Conservation (phyloP, 2,888 invertebrate species). For the Meganola albula region DNA sequence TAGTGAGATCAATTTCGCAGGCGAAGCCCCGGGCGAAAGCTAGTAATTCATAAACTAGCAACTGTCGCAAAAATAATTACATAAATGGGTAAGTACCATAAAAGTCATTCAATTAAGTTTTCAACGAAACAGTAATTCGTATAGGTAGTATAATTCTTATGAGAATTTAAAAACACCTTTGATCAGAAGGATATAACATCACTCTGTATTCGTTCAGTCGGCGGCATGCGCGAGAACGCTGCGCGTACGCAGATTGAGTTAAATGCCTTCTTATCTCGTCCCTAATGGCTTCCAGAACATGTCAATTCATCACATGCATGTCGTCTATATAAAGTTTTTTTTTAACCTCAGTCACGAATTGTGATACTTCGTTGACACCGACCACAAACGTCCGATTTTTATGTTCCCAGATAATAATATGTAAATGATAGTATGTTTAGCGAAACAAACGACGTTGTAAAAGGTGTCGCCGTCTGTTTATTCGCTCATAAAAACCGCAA, state of each 20-base stretch:
- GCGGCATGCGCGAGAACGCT: constrained; percentile 13
- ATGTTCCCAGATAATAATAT: constrained; percentile 42
- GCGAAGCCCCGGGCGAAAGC: too few relatives aligned
- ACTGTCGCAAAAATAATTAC: too few relatives aligned
- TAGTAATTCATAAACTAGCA: too few relatives aligned
- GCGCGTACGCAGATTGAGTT: constrained; percentile 60
- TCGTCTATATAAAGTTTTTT: constrained; percentile 48
- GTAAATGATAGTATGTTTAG: constrained; percentile 43
- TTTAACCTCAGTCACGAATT: constrained; percentile 30
- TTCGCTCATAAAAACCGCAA: constrained; percentile 31
- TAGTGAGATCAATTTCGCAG: too few relatives aligned
- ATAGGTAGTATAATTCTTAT: too few relatives aligned
- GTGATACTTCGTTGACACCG: constrained; percentile 38
- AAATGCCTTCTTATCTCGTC: constrained; percentile 69
- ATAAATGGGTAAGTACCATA: too few relatives aligned
- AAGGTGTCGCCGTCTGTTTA: constrained; percentile 30
- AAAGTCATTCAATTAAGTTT: too few relatives aligned
- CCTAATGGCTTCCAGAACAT: constrained; percentile 71
- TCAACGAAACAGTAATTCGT: too few relatives aligned
- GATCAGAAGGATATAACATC: too few relatives aligned
- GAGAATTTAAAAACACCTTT: too few relatives aligned
- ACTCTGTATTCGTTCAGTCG: constrained; percentile 15
- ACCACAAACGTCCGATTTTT: constrained; percentile 34
- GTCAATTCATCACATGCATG: constrained; percentile 72
- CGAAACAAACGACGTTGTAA: constrained; percentile 43